These are phyloP conservation scores for Homarus gammarus DNA, from an alignment of 2,888 invertebrate species.

Conservation along the genomic window DNA sequence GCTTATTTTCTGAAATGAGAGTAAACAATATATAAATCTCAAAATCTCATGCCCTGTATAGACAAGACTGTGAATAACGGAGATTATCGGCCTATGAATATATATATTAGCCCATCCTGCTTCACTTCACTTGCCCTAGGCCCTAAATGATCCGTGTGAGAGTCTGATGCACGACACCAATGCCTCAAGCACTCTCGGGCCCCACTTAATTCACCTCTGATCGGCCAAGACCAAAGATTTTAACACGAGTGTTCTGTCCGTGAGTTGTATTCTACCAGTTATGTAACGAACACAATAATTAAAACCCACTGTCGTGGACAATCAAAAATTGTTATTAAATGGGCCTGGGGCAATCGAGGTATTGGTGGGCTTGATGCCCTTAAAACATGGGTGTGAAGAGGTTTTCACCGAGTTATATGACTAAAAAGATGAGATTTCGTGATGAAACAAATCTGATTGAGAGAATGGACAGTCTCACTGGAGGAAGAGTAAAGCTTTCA, in stretches of 20 bases:
- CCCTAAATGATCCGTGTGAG: conserved; percentile 22
- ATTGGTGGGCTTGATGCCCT: conserved; percentile 12
- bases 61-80: background rate
- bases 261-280: background rate
- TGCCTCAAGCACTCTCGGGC: background rate
- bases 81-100: conserved; percentile 8
- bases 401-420: conserved; percentile 1
- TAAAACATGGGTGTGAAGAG: conserved; percentile 20
- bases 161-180: conserved; percentile 3
- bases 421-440: background rate
- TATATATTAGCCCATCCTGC: conserved; percentile 46
- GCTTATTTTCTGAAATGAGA: conserved; percentile 5
- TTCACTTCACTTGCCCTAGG: conserved; percentile 46
- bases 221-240: background rate
- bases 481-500: conserved; percentile 13
- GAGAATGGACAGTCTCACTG: conserved; percentile 25
- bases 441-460: conserved; percentile 19
- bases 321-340: background rate
- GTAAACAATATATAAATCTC: conserved; percentile 4
- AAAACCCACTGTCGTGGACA: background rate
- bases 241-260: background rate
- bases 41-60: background rate
- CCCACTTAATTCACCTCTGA: background rate
- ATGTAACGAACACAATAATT: background rate
- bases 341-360: background rate